These are phyloP conservation scores for Monochamus alternatus DNA, from an alignment of 2,888 invertebrate species.

Conservation along the genomic window DNA sequence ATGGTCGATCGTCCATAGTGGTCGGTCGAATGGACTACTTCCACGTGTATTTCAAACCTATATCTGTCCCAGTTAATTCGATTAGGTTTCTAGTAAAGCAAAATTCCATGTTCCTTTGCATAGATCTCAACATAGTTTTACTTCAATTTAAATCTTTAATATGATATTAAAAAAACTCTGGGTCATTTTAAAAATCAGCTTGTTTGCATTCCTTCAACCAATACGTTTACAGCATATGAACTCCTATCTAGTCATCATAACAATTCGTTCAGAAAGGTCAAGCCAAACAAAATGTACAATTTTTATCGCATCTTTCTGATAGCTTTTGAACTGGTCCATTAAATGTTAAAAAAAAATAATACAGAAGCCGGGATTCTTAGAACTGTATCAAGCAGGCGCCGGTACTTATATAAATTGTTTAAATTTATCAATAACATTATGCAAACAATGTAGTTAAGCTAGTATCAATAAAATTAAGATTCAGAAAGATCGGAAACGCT, in stretches of 20 bases:
- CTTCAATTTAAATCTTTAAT: not conserved
- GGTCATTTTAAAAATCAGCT: not conserved
- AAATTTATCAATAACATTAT: not conserved
- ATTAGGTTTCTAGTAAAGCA: not conserved
- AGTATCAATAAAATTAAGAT: not conserved
- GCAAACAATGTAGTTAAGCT: not conserved
- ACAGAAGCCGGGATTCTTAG: not conserved
- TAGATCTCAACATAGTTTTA: too few relatives aligned
- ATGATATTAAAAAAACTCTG: not conserved
- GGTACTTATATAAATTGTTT: not conserved
- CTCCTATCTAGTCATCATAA: not conserved
- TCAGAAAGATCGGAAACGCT: not conserved
- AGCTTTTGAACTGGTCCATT: not conserved
- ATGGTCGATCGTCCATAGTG: too few relatives aligned
- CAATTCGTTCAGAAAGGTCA: not conserved
- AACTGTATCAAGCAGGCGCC: constrained; percentile 5
- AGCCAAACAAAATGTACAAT: not conserved
- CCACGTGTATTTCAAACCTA: too few relatives aligned
- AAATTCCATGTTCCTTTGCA: too few relatives aligned
- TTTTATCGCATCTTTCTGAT: not conserved
- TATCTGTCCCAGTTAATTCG: not conserved
- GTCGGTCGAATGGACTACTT: too few relatives aligned
- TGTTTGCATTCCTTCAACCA: not conserved
- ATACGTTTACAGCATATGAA: not conserved
- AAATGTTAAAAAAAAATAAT: not conserved